phyloP scores from a whole-genome alignment of 2,113 vertebrate genomes.

The Ameiurus melas region DNA sequence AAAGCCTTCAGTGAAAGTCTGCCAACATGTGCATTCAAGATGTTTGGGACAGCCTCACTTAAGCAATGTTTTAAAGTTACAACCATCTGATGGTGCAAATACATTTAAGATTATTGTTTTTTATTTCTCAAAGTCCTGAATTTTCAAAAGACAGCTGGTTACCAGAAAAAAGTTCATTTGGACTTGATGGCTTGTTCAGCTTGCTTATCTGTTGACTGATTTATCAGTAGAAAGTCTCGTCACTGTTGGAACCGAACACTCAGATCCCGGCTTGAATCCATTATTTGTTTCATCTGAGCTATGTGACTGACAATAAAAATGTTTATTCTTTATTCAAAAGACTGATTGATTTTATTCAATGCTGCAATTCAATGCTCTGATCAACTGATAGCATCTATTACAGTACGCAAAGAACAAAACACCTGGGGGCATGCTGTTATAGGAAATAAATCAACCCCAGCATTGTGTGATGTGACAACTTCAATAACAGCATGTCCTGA shows the following conservation, averaged over 20 bases:
- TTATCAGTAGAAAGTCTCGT: background rate
- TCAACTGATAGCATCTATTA: background rate
- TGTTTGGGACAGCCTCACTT: background rate
- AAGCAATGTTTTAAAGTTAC: background rate
- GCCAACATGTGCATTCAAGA: constrained; percentile 29
- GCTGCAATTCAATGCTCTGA: background rate
- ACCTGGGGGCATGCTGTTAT: background rate
- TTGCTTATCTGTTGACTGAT: background rate
- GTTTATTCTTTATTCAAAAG: background rate
- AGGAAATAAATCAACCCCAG: background rate
- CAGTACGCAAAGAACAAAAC: background rate
- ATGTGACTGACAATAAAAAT: background rate
- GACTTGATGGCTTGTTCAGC: background rate
- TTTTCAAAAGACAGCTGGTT: background rate
- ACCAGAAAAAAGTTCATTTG: background rate
- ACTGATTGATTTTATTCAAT: background rate
- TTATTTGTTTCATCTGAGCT: background rate
- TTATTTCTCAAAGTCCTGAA: background rate
- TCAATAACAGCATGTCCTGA: background rate
- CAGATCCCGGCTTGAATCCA: background rate
- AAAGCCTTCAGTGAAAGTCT: background rate
- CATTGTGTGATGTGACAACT: background rate
- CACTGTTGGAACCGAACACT: background rate
- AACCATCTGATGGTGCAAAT: background rate
- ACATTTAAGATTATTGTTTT: background rate